Evolutionary conservation across 2,113 vertebrate genomes (phyloP).

Genomic region (Montifringilla adamsi): DNA sequence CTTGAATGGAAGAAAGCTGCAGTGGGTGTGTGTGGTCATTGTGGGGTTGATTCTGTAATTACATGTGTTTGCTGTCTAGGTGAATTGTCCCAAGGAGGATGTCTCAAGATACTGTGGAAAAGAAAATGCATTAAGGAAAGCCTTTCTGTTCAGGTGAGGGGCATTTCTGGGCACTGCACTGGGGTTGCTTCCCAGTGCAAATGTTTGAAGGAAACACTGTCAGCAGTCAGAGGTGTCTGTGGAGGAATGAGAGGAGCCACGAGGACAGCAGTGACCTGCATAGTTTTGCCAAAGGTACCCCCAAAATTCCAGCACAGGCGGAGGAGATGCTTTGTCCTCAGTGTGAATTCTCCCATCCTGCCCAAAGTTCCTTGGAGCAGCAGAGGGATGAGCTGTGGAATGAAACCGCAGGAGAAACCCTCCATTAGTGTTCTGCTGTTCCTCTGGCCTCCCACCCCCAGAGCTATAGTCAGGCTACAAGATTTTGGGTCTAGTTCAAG

Average conservation of each 20-base stretch:
- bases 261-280: neutral
- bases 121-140: conserved; percentile 74
- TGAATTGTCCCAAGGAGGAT: conserved; percentile 81
- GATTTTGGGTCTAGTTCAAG: neutral
- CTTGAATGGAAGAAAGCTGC: neutral
- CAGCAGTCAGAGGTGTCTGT: neutral
- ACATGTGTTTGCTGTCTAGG: conserved; percentile 63
- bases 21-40: neutral
- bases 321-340: neutral
- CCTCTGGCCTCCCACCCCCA: neutral
- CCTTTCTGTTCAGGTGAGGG: conserved; percentile 88
- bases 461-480: neutral
- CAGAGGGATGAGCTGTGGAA: neutral
- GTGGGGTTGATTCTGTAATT: neutral
- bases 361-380: neutral
- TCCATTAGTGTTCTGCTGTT: neutral
- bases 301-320: neutral
- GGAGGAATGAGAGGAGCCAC: neutral
- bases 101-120: conserved; percentile 80
- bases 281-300: neutral
- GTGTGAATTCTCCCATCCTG: neutral
- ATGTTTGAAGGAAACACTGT: neutral
- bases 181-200: neutral
- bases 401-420: neutral
- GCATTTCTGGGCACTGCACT: neutral